Conservation (phyloP, 2,888 invertebrate species). For the Cantharis rufa region DNA sequence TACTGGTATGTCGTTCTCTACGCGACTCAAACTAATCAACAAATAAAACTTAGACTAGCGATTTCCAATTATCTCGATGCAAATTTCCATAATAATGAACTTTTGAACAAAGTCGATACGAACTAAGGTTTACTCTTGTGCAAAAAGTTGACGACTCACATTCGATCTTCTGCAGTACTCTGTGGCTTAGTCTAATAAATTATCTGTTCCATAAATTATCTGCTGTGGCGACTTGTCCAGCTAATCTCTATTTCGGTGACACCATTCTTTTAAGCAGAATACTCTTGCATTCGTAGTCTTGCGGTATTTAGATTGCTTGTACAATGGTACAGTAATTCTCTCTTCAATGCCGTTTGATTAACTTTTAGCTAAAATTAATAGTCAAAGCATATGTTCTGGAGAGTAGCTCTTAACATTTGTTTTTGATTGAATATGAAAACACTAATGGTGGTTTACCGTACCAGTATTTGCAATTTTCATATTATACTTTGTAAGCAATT, state of each 20-base stretch:
- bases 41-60: background rate
- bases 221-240: background rate
- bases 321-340: background rate
- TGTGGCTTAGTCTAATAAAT: background rate
- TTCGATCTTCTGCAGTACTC: background rate
- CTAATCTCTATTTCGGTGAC: background rate
- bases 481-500: background rate
- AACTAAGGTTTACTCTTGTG: background rate
- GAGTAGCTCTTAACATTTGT: background rate
- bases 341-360: background rate
- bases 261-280: background rate
- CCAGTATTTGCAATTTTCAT: background rate
- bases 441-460: background rate
- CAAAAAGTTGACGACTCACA: background rate
- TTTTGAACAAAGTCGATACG: background rate
- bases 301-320: background rate
- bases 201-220: background rate
- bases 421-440: background rate
- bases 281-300: background rate
- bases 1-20: background rate
- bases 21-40: background rate
- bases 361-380: background rate
- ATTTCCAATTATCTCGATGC: background rate
- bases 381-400: background rate
- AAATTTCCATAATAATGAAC: background rate